Evolutionary conservation across 2,888 invertebrate species (phyloP).

Genomic region (Lottia gigantea): DNA sequence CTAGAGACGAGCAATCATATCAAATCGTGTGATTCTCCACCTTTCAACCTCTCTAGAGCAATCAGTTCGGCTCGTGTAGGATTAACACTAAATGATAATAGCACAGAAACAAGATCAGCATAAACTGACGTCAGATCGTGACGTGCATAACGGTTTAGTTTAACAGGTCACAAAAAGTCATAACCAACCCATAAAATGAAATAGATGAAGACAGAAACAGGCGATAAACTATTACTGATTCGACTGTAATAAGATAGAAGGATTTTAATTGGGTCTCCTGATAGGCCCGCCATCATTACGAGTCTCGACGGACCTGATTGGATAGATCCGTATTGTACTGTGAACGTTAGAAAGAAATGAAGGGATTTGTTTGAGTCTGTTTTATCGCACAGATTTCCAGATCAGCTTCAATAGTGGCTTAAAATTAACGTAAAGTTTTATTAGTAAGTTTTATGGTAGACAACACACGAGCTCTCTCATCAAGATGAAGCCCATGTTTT

Average conservation of each 20-base stretch:
- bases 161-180: conserved; percentile 6
- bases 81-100: conserved; percentile 2
- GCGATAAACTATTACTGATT: conserved; percentile 10
- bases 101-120: background rate
- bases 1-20: background rate
- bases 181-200: background rate
- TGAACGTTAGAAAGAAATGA: background rate
- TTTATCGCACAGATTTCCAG: no score
- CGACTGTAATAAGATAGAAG: conserved; percentile 1
- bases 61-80: background rate
- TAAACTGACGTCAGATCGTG: background rate
- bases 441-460: no score
- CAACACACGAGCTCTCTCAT: no score
- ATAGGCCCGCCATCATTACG: conserved; percentile 2
- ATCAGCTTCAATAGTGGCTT: no score
- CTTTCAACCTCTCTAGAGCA: background rate
- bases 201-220: conserved; percentile 7
- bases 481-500: no score
- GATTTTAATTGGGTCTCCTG: conserved; percentile 5
- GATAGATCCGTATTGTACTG: background rate
- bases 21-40: background rate
- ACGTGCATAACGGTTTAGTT: background rate
- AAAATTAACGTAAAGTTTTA: no score
- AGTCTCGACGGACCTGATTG: background rate
- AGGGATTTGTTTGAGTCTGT: background rate